Conservation (phyloP, 1,140 invertebrate species). For the Panagrolaimus sp. region DNA sequence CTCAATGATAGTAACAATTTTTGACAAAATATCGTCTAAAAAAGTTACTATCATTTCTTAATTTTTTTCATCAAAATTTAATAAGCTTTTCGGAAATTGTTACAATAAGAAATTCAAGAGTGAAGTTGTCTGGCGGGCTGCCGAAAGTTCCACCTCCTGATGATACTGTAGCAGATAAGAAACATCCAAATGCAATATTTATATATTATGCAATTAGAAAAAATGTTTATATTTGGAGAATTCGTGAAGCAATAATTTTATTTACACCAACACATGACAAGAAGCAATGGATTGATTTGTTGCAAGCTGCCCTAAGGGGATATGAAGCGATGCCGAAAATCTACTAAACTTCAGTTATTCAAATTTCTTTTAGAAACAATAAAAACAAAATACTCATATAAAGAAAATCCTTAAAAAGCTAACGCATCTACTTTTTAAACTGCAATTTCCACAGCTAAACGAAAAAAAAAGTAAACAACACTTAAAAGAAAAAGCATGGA, state of each 20-base stretch:
- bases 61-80: no score
- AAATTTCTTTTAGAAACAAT: no score
- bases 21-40: no score
- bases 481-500: no score
- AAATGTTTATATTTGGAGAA: slow-evolving; percentile 41
- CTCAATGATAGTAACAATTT: no score
- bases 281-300: slow-evolving; percentile 34
- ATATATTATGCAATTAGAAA: slow-evolving; percentile 39
- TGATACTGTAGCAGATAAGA: slow-evolving; percentile 16
- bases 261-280: slow-evolving; percentile 41
- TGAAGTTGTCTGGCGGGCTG: slow-evolving; percentile 18
- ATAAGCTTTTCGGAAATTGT: slow-evolving; percentile 22
- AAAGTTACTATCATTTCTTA: no score
- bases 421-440: no score
- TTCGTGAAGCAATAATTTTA: slow-evolving; percentile 34
- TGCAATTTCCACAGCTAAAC: no score
- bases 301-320: slow-evolving; percentile 50
- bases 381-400: no score
- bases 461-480: no score
- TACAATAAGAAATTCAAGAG: slow-evolving; percentile 7
- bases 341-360: no score
- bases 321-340: slow-evolving; percentile 66
- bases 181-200: slow-evolving; percentile 29
- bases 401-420: no score
- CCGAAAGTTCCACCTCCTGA: not conserved